Percentiles rank a stretch among this genome's conserved stretches.
phyloP scores from a whole-genome alignment of 2,888 invertebrate species.

The Mallateleia sp. region DNA sequence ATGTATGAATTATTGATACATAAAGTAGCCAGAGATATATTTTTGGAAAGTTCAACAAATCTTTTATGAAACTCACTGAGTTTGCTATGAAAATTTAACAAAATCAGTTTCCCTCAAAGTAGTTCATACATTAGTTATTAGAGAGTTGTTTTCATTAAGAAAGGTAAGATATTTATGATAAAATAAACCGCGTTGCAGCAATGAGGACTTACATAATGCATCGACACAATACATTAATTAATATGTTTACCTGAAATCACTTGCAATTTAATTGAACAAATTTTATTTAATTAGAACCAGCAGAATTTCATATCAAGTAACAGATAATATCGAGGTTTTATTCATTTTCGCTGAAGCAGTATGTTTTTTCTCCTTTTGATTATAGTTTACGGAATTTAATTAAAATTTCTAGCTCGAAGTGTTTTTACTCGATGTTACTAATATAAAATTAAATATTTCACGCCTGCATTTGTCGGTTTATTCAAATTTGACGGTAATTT shows the following conservation, averaged over 20 bases:
- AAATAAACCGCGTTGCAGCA: too few species aligned
- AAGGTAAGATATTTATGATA: too few species aligned
- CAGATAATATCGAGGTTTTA: neutral
- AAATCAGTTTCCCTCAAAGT: constrained; percentile 18
- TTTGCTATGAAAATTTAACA: constrained; percentile 27
- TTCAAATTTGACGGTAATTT: constrained; percentile 50
- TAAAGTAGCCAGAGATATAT: constrained; percentile 34
- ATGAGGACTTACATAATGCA: too few species aligned
- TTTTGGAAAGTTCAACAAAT: constrained; percentile 47
- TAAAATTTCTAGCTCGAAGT: constrained; percentile 16
- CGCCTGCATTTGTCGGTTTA: constrained; percentile 25
- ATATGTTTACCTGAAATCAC: too few species aligned
- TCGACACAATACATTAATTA: too few species aligned
- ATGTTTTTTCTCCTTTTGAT: neutral
- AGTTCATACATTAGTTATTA: neutral
- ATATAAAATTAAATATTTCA: constrained; percentile 17
- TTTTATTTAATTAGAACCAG: neutral
- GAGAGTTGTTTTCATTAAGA: too few species aligned
- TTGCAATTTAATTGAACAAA: too few species aligned
- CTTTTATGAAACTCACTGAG: constrained; percentile 1
- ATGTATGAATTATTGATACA: constrained; percentile 54
- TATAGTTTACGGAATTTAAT: neutral
- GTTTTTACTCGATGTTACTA: neutral
- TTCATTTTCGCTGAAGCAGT: neutral
- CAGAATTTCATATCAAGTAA: neutral